Evolutionary conservation across 2,797 vertebrate species (phyloP), one percentile per base, ranked within the genome.

Genomic region (Acanthopagrus latus): DNA sequence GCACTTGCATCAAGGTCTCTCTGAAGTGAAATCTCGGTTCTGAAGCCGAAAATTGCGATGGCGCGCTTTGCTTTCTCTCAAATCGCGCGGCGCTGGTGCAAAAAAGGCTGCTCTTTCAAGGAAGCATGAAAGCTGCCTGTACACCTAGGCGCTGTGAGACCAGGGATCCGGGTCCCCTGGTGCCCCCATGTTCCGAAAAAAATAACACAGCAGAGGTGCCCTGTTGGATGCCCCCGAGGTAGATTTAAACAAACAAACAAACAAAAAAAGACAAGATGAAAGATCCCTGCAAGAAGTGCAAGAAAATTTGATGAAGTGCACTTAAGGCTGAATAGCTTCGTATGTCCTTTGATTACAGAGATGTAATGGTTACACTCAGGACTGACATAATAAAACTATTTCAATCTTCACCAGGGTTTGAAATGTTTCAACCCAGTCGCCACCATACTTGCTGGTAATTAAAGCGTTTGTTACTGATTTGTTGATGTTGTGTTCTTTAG

Each of bases 1-100:
- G 51, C 25, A 43, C 33, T n/a, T 58, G 18, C 10, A 23, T 71
- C 23, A 57, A 27, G 44, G 50, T 48, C 55, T 67, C 21, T 60
- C 27, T 17, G 38, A 38, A 38, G 10, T 10, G 38, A 38, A 38
- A 38, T 38, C 38, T 38, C 9, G 38, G 33, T n/a, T 57, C 7
- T 51, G 44, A 56, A 3, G 46, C 25, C 54, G 41, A 17, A 20
- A 57, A 11, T 38, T 38, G 33, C 2, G 10, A 38, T 10, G 38
- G 38, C 8, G 38, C 9, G 38, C 38, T 38, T 10, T 9, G 38
- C n/a, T 41, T 27, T 48, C 29, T 65, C 27, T 57, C 1, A 44
- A 58, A 54, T 46, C 48, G 13, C 44, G 21, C 33, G 71, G 62
- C 16, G 25, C 13, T 20, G 18, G 21, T 48, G 29, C 10, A 1